Percentiles rank a stretch among this genome's conserved stretches.
These are phyloP conservation scores for Hemicrepidius hirtus DNA, from an alignment of 2,888 invertebrate genomes.

Conservation along the genomic window DNA sequence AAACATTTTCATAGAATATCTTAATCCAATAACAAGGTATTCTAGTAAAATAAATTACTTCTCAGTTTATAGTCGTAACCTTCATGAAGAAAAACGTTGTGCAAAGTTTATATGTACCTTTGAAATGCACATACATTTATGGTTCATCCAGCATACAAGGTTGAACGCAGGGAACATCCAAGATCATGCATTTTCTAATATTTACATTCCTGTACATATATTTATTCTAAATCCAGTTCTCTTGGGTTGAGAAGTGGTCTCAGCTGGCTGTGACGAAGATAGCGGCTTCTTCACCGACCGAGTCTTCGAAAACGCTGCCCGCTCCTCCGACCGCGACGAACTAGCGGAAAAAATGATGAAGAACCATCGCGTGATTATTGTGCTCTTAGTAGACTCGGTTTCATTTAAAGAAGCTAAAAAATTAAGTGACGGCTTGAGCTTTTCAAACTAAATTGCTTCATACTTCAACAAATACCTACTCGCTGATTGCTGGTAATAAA, in stretches of 20 bases:
- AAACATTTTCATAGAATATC: too few species aligned
- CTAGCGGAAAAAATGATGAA: slow-evolving; percentile 45
- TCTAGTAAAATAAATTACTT: too few species aligned
- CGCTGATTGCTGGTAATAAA: slow-evolving; percentile 23
- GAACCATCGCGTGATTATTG: slow-evolving; percentile 36
- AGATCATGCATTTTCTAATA: slow-evolving; percentile 53
- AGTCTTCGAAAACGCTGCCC: slow-evolving; percentile 35
- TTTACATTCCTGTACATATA: slow-evolving; percentile 55
- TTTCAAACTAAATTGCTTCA: slow-evolving; percentile 33
- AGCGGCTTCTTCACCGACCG: slow-evolving; percentile 48
- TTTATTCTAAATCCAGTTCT: slow-evolving; percentile 56
- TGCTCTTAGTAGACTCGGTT: slow-evolving; percentile 11
- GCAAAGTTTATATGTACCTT: slow-evolving; percentile 34
- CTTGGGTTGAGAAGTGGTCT: slow-evolving; percentile 47
- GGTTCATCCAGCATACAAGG: slow-evolving; percentile 40
- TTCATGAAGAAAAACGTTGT: neutral
- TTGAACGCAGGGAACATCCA: slow-evolving; percentile 18
- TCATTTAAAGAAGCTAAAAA: slow-evolving; percentile 35
- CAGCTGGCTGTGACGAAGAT: slow-evolving; percentile 48
- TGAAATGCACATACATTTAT: slow-evolving; percentile 43
- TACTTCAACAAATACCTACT: slow-evolving; percentile 21
- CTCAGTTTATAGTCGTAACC: neutral
- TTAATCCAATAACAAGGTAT: too few species aligned
- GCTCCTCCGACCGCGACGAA: slow-evolving; percentile 40
- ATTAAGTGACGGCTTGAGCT: slow-evolving; percentile 30